Evolutionary conservation across 1,140 invertebrate species (phyloP).

Genomic region (Drosophila kohkoa): DNA sequence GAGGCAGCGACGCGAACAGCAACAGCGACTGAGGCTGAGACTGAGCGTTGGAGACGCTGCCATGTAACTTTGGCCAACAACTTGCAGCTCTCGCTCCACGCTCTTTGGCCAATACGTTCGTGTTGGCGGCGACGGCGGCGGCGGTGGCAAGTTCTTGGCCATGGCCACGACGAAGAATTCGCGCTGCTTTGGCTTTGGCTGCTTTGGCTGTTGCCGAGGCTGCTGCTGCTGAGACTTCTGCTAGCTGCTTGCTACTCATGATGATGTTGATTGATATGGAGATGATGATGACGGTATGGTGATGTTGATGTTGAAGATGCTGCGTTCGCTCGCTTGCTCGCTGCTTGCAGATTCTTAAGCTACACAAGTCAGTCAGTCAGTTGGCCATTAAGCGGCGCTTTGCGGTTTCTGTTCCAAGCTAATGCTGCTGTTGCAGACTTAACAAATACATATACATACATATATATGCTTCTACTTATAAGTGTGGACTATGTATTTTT

Average conservation of each 20-base stretch:
- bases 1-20: constrained; percentile 28
- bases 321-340: constrained; percentile 6
- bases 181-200: constrained; percentile 33
- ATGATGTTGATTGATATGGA: constrained; percentile 53
- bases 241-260: constrained; percentile 24
- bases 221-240: constrained; percentile 30
- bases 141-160: constrained; percentile 75
- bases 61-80: constrained; percentile 74
- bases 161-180: constrained; percentile 72
- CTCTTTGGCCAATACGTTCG: constrained; percentile 66
- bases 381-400: constrained; percentile 79
- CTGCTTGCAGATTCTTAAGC: constrained; percentile 35
- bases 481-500: neutral
- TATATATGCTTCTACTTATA: neutral
- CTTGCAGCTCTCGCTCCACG: constrained; percentile 59
- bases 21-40: constrained; percentile 25
- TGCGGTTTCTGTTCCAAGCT: constrained; percentile 64
- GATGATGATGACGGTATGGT: constrained; percentile 53
- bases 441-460: constrained; percentile 2
- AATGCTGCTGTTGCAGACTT: constrained; percentile 17
- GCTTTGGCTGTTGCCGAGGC: neutral
- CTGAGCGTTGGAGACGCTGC: constrained; percentile 40
- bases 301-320: constrained; percentile 37
- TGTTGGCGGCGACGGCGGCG: constrained; percentile 27
- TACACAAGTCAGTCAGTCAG: constrained; percentile 71